Conservation (phyloP, 2,888 invertebrate genomes). For the Crocallis elinguaria region DNA sequence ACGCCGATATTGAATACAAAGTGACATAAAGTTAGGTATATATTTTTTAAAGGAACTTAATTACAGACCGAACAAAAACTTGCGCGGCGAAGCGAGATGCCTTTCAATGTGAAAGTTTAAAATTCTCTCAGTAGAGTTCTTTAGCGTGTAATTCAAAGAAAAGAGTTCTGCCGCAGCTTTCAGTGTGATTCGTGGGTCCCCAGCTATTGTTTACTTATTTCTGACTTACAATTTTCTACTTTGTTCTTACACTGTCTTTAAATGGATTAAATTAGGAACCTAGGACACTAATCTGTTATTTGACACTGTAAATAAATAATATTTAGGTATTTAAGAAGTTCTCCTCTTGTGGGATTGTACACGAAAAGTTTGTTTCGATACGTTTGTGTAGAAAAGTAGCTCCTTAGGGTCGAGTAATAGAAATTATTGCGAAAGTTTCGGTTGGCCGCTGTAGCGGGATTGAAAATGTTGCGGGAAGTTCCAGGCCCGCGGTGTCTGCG, state of each 20-base stretch:
- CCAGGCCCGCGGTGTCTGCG: too few species aligned
- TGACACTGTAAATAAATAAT: background rate
- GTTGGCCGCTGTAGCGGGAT: background rate
- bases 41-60: conserved; percentile 15
- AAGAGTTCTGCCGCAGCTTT: background rate
- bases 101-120: conserved; percentile 10
- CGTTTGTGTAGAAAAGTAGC: background rate
- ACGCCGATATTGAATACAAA: background rate
- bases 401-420: background rate
- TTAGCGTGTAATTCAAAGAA: background rate
- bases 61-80: conserved; percentile 13
- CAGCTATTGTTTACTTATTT: conserved; percentile 1
- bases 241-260: background rate
- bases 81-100: background rate
- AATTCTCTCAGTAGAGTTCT: background rate
- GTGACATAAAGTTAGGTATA: background rate
- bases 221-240: background rate
- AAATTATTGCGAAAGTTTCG: conserved; percentile 15
- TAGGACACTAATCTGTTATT: background rate
- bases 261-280: background rate
- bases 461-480: conserved; percentile 8
- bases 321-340: background rate
- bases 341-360: background rate
- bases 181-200: background rate
- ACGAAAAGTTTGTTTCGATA: conserved; percentile 5